Evolutionary conservation across 64 coral and sea anemone genomes (phyloP), one percentile per base, ranked within the genome.

Genomic region (Montipora foliosa): DNA sequence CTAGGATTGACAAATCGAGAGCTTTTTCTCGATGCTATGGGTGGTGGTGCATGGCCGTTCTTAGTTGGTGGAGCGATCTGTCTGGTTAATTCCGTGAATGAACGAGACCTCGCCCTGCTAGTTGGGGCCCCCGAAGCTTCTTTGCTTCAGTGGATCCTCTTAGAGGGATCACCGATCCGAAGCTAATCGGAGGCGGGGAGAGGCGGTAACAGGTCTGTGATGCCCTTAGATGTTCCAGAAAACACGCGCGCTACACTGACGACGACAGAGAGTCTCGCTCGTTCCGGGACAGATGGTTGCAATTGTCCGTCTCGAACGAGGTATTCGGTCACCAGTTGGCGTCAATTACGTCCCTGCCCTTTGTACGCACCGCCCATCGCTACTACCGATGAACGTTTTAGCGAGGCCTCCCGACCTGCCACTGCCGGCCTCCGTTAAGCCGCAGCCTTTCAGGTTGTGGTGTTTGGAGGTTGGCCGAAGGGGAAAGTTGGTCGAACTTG

Each of bases 211-310:
- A 89, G 87, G 92, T 89, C 92, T 83, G 86, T 89, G 85, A 94
- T 93, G 91, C 91, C 82, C 91, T 93, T 93, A 93, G 92, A 93
- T 93, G 84, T 93, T 87, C 92, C 81, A 78, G 92, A 78, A 85
- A 78, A 78, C 92, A 94, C 85, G 86, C 86, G 76, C 77, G 92
- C 85, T 94, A 94, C 84, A 94, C 92, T 94, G 92, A 67, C n/a
- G 64, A 69, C 0, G 48, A 24, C 84, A 88, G 14, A 78, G 92
- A 51, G 92, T 89, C 5, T 60, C 24, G 24, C 15, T 48, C 78
- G 85, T 83, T 62, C 48, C 24, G 24, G 24, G 6, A 92, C 84
- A 0, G 80, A 44, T 61, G 22, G 8, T 91, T 91, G 90, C 25
- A 91, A 83, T 83, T 90, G 6, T 91, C 83, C 21, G n/a, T 62